Base-by-base conservation (phyloP, 1,140 invertebrate species). In the Drosophila willistoni region DNA sequence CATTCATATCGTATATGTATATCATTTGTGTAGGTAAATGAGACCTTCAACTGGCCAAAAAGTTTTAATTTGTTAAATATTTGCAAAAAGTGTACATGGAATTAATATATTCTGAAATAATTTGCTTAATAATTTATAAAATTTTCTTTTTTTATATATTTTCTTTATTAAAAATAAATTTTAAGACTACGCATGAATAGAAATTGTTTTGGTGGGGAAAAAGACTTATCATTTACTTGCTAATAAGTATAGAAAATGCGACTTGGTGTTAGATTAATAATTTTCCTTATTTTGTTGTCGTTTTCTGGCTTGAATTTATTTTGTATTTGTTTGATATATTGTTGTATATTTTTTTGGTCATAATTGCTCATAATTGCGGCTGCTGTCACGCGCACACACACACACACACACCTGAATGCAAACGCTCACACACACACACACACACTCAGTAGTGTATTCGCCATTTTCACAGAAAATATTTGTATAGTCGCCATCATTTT, bases 331-430 rank as follows among this genome's bases (percentile, higher is more conserved):
- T 63, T 71, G 12, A 64, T 47, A 29, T 29, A 57, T 14, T 47
- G 47, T 10, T 51, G 25, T 44, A 10, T 57, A 33, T 47, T 1
- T 60, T 47, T 66, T 36, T 66, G 68, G 68, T 82, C 71, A 86
- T 86, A 86, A 86, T 86, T 86, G 82, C 82, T 86, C 75, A 86
- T 86, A 86, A 86, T 86, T 86, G 83, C 83, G 82, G 68, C 75
- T 71, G 75, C 62, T 82, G 80, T 81, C 75, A 75, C 41, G 64
- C 65, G 12, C 71, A 29, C 41, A 67, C 65, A n/a, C 71, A 29
- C 41, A 12, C 17, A 55, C 42, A 42, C 9, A 22, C 22, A 34
- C 5, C 3, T 12, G 10, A 3, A 39, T 39, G 36, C 36, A 12
- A 1, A 12, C 10, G 10, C 7, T 7, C 19, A 33, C 3, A 36